Conservation (phyloP, 2,888 invertebrate genomes). For the Trissoscelio sp. region DNA sequence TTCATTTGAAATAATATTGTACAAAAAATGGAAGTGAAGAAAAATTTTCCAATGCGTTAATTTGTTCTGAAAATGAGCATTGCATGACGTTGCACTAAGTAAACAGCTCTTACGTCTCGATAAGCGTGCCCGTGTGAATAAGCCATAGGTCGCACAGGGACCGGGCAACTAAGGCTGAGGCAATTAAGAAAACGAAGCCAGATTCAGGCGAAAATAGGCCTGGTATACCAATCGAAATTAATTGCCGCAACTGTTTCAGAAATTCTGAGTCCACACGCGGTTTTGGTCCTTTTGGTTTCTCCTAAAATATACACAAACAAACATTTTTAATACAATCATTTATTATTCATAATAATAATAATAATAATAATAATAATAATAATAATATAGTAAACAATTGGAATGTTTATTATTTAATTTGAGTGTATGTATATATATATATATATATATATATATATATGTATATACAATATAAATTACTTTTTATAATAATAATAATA, state of each 20-base stretch:
- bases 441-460: too few relatives aligned
- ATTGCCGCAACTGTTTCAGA: conserved; percentile 87
- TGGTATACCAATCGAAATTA: conserved; percentile 88
- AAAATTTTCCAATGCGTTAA: not conserved
- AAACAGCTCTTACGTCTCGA: conserved; percentile 91
- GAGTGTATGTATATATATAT: too few relatives aligned
- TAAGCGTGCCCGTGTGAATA: conserved; percentile 96
- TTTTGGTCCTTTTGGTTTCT: conserved; percentile 84
- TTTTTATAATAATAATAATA: too few relatives aligned
- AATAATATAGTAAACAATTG: too few relatives aligned
- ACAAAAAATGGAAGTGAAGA: too few relatives aligned
- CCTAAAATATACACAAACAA: conserved; percentile 73
- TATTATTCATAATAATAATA: too few relatives aligned
- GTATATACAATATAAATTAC: too few relatives aligned
- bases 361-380: too few relatives aligned
- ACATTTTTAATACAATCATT: not conserved
- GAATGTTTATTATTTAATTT: too few relatives aligned
- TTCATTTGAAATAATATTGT: too few relatives aligned
- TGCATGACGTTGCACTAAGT: conserved; percentile 45
- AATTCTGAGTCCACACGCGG: conserved; percentile 91
- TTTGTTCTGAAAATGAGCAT: conserved; percentile 44
- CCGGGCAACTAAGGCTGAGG: conserved; percentile 91
- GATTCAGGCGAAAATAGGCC: conserved; percentile 91
- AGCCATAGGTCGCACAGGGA: conserved; percentile 99
- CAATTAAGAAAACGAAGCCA: conserved; percentile 90